Percentiles rank a stretch among this genome's conserved stretches.
Conservation (phyloP, 2,113 vertebrate species). For the Chelonoidis abingdonii region DNA sequence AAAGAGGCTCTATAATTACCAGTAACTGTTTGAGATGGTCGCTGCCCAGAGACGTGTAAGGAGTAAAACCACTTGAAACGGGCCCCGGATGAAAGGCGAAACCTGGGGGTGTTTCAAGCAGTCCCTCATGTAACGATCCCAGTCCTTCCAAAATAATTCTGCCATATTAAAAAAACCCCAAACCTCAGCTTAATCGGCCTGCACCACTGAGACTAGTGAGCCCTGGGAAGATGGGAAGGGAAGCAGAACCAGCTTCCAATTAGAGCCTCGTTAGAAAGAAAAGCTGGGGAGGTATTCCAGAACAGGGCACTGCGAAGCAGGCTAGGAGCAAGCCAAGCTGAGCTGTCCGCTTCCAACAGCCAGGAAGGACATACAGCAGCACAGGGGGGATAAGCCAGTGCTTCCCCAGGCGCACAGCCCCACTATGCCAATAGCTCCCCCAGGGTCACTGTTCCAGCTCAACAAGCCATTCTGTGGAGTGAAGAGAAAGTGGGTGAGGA, state of each 20-base stretch:
- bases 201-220: constrained; percentile 81
- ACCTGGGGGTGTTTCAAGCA: constrained; percentile 80
- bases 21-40: constrained; percentile 87
- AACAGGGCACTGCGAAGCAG: neutral
- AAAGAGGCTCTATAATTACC: constrained; percentile 90
- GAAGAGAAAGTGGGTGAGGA: neutral
- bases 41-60: constrained; percentile 84
- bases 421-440: neutral
- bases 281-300: constrained; percentile 78
- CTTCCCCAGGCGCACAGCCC: neutral
- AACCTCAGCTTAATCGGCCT: constrained; percentile 87
- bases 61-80: constrained; percentile 86
- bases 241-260: constrained; percentile 83
- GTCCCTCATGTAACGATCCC: constrained; percentile 79
- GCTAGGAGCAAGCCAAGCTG: constrained; percentile 38
- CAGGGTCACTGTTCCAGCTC: neutral
- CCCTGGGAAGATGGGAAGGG: constrained; percentile 79
- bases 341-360: constrained; percentile 56
- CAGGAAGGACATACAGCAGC: neutral
- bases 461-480: neutral
- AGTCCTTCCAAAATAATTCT: constrained; percentile 84
- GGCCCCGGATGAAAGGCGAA: constrained; percentile 79
- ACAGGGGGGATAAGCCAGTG: neutral
- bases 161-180: constrained; percentile 81
- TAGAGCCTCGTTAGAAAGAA: constrained; percentile 86